phyloP scores from a whole-genome alignment of 2,888 invertebrate species.

The Lasioglossum pauxillum region DNA sequence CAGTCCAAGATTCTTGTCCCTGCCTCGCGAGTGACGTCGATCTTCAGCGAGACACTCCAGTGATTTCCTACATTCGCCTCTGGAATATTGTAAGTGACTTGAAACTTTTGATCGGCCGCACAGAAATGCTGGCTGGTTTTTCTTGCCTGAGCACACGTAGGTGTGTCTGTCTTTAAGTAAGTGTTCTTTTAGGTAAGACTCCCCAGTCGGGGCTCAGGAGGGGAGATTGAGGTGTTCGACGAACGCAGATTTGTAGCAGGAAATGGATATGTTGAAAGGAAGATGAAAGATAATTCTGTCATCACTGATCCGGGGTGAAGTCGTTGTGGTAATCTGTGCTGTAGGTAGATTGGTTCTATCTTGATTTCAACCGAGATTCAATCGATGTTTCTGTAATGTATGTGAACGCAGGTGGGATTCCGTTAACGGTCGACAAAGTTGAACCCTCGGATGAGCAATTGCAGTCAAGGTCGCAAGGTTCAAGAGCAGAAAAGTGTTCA shows the following conservation, averaged over 20 bases:
- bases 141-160: neutral
- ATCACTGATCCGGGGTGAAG: neutral
- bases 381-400: too few species aligned
- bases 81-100: neutral
- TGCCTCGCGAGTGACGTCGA: neutral
- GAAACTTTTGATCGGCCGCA: neutral
- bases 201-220: neutral
- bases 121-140: neutral
- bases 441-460: neutral
- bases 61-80: neutral
- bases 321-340: neutral
- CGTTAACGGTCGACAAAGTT: neutral
- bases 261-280: neutral
- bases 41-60: neutral
- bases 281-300: neutral
- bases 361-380: too few species aligned
- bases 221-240: neutral
- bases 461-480: neutral
- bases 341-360: neutral
- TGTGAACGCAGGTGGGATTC: too few species aligned
- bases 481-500: neutral
- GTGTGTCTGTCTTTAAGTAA: neutral
- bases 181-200: neutral
- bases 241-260: too few species aligned
- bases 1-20: slow-evolving; percentile 1